Evolutionary conservation across 2,888 invertebrate genomes (phyloP).

Genomic region (Pollenia angustigena): DNA sequence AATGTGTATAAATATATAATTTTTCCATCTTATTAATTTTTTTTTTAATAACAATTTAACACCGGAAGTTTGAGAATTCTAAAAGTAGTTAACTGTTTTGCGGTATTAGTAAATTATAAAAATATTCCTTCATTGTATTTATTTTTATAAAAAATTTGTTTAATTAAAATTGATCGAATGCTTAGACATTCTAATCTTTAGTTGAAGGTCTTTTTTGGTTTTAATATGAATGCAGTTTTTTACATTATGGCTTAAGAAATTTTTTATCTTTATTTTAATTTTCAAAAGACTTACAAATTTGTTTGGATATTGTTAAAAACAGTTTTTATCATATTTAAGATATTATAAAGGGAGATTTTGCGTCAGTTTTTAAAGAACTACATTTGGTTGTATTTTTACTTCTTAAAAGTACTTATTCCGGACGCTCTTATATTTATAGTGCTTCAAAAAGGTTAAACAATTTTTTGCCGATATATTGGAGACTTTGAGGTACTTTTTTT

Average conservation of each 20-base stretch:
- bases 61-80: conserved; percentile 31
- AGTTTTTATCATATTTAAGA: too few relatives aligned
- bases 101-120: conserved; percentile 39
- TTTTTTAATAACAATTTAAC: neutral
- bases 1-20: neutral
- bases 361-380: too few relatives aligned
- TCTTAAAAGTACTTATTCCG: too few relatives aligned
- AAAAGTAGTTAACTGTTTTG: conserved; percentile 14
- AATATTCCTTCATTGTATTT: conserved; percentile 31
- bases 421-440: too few relatives aligned
- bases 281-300: neutral
- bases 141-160: conserved; percentile 3
- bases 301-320: neutral
- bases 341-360: too few relatives aligned
- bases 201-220: conserved; percentile 27
- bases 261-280: neutral
- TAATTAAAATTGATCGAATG: conserved; percentile 18
- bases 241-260: neutral
- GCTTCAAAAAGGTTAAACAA: too few relatives aligned
- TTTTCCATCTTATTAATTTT: conserved; percentile 21
- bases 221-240: conserved; percentile 14
- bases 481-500: too few relatives aligned
- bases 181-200: conserved; percentile 33
- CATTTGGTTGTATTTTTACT: too few relatives aligned
- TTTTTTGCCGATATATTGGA: too few relatives aligned